These are phyloP conservation scores for Aphidius gifuensis DNA, from an alignment of 1,140 invertebrate species.

Conservation along the genomic window DNA sequence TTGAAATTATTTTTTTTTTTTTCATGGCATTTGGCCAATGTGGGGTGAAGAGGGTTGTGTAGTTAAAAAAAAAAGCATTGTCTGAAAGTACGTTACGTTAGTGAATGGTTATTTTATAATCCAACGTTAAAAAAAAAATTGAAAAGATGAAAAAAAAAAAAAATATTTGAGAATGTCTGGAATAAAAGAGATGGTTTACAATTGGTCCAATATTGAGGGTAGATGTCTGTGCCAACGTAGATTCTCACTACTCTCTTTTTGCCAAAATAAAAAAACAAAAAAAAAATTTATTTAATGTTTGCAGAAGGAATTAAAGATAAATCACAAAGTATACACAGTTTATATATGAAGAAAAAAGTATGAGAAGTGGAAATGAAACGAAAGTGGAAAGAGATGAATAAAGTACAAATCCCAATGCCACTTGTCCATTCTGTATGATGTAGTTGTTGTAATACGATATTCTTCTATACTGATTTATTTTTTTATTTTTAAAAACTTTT, in stretches of 20 bases:
- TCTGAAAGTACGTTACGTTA: slow-evolving; percentile 19
- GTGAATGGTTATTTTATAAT: neutral
- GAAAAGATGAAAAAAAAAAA: slow-evolving; percentile 6
- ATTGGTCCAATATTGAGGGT: slow-evolving; percentile 3
- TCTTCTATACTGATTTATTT: neutral
- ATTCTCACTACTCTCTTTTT: neutral
- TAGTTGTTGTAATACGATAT: slow-evolving; percentile 13
- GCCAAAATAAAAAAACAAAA: no score
- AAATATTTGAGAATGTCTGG: slow-evolving; percentile 4
- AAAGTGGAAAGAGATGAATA: slow-evolving; percentile 2
- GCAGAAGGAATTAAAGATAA: slow-evolving; percentile 16
- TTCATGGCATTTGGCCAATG: slow-evolving; percentile 34
- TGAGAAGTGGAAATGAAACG: neutral
- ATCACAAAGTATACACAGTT: neutral
- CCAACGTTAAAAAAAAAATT: slow-evolving; percentile 2
- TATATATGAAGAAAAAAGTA: neutral
- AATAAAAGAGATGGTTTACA: neutral
- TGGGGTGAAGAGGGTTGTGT: neutral
- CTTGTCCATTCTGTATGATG: slow-evolving; percentile 21
- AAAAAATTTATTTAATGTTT: slow-evolving; percentile 20
- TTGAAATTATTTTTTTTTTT: slow-evolving; percentile 27
- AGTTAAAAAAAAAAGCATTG: slow-evolving; percentile 1
- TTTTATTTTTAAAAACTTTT: neutral
- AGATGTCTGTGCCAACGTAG: slow-evolving; percentile 2
- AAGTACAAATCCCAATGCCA: slow-evolving; percentile 16